Percentiles rank a stretch among this genome's conserved stretches.
Conservation (phyloP, 2,797 vertebrate species). For the Channa striata region DNA sequence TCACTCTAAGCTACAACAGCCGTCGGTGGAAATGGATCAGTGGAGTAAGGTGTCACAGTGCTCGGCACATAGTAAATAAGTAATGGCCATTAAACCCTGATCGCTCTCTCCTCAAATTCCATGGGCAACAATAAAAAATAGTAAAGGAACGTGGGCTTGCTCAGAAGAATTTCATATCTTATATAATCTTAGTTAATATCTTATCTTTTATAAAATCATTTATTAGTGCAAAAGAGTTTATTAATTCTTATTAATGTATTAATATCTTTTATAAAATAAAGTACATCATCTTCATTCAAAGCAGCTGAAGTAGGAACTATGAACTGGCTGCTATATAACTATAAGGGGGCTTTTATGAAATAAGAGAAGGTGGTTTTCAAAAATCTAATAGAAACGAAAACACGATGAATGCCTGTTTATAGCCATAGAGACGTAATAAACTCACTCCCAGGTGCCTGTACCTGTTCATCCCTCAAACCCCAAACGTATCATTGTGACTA, state of each 20-base stretch:
- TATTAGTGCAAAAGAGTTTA: no score
- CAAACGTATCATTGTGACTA: not conserved
- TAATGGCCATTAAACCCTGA: conserved; percentile 64
- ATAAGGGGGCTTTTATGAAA: not conserved
- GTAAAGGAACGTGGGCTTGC: not conserved
- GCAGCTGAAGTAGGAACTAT: not conserved
- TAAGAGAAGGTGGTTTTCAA: no score
- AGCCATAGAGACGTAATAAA: not conserved
- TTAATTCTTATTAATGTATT: no score
- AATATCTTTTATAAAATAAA: no score
- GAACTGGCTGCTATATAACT: no score
- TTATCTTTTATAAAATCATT: no score
- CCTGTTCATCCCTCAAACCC: no score
- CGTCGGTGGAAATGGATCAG: conserved; percentile 37
- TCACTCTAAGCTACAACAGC: not conserved
- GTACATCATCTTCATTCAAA: not conserved
- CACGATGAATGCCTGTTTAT: not conserved
- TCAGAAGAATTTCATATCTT: no score
- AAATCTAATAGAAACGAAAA: not conserved
- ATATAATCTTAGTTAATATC: no score
- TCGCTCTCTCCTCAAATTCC: not conserved
- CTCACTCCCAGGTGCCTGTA: not conserved
- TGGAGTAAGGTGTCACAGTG: conserved; percentile 49
- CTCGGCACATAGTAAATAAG: conserved; percentile 61
- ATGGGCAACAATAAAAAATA: not conserved